These are phyloP conservation scores for Bombus vancouverensis DNA, from an alignment of 1,140 invertebrate species.

Conservation along the genomic window DNA sequence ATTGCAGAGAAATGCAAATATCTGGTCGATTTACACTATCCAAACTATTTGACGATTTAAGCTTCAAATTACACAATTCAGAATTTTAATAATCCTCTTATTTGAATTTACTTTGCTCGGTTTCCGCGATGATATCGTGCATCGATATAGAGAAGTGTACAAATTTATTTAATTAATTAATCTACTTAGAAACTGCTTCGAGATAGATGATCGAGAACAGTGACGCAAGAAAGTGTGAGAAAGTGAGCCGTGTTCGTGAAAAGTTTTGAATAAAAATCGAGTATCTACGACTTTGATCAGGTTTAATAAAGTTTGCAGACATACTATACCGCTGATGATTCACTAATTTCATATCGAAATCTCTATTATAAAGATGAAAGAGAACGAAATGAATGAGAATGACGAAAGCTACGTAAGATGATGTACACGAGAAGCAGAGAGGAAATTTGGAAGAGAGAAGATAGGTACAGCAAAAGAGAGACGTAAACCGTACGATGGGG, in stretches of 20 bases:
- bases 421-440: slow-evolving; percentile 4
- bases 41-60: background rate
- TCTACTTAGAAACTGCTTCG: background rate
- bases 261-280: background rate
- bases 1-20: no score
- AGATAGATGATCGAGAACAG: background rate
- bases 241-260: background rate
- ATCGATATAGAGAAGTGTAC: background rate
- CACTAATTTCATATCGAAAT: background rate
- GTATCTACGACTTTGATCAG: background rate
- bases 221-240: background rate
- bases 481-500: slow-evolving; percentile 31
- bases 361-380: background rate
- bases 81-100: background rate
- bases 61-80: background rate
- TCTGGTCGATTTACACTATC: background rate
- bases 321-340: background rate
- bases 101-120: background rate
- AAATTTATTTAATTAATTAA: background rate
- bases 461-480: background rate
- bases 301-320: no score
- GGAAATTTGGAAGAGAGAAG: background rate
- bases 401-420: background rate
- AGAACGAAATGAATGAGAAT: no score
- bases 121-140: background rate